phyloP scores from a whole-genome alignment of 1,140 invertebrate genomes.

The Micrasema minimum region DNA sequence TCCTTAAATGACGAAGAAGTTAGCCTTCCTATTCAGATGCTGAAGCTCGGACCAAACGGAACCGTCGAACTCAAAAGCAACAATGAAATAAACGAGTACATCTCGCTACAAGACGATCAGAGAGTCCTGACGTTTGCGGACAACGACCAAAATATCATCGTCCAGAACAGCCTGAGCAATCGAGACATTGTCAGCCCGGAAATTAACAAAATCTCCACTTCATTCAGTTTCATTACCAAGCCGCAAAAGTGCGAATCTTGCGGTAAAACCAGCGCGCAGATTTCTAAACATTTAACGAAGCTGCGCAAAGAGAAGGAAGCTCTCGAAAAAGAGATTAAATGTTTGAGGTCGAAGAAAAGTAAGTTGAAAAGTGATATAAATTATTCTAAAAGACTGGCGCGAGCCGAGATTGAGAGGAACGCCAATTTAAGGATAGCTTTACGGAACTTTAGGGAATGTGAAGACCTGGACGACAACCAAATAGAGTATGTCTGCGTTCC shows the following conservation, averaged over 20 bases:
- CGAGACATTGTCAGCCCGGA: not conserved
- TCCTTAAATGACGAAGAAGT: conserved; percentile 18
- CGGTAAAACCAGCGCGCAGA: conserved; percentile 22
- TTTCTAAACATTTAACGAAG: conserved; percentile 2
- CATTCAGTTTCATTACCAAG: not conserved
- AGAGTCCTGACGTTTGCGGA: conserved; percentile 30
- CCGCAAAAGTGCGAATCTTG: conserved; percentile 10
- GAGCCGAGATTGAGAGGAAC: conserved; percentile 6
- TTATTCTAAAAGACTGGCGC: conserved; percentile 5
- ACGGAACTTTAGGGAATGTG: conserved; percentile 13
- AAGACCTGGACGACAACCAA: not conserved
- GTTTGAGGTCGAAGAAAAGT: conserved; percentile 17
- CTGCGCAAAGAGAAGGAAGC: conserved; percentile 27
- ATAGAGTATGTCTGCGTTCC: no score
- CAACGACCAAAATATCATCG: conserved; percentile 18
- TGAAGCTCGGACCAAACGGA: conserved; percentile 23
- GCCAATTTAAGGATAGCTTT: conserved; percentile 20
- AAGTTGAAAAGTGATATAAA: conserved; percentile 31
- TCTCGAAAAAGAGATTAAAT: conserved; percentile 19
- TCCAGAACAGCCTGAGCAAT: not conserved
- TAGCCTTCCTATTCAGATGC: conserved; percentile 40
- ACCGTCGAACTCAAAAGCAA: conserved; percentile 24
- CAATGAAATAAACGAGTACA: conserved; percentile 19
- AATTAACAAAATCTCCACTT: not conserved
- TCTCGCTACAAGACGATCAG: conserved; percentile 26